These are phyloP conservation scores for Morinoia aosen DNA, from an alignment of 2,888 invertebrate genomes.

Conservation along the genomic window DNA sequence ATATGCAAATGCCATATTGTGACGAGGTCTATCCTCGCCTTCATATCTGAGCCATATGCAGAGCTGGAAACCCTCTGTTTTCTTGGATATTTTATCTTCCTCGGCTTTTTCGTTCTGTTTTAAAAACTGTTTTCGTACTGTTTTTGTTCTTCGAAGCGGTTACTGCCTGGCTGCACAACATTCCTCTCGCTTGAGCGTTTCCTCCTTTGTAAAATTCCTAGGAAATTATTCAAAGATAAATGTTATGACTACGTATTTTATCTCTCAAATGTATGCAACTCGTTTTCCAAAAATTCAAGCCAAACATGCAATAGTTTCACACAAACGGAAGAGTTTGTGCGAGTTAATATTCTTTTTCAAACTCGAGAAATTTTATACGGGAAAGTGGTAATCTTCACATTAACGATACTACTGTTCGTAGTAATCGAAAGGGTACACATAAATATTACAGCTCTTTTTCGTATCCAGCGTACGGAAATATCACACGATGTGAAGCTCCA, in stretches of 20 bases:
- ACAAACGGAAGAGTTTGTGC: background rate
- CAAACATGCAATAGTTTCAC: background rate
- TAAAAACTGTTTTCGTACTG: background rate
- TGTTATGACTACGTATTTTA: background rate
- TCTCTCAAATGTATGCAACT: background rate
- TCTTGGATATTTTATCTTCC: background rate
- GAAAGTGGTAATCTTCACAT: background rate
- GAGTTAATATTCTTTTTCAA: background rate
- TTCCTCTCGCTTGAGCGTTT: background rate
- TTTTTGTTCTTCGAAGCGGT: background rate
- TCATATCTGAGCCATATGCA: conserved; percentile 17
- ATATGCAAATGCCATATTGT: conserved; percentile 12
- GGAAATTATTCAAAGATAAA: background rate
- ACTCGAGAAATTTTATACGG: background rate
- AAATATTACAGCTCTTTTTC: no score
- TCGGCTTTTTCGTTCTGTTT: background rate
- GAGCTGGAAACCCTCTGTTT: background rate
- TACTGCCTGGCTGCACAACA: background rate
- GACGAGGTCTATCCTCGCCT: background rate
- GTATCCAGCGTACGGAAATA: no score
- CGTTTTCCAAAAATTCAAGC: background rate
- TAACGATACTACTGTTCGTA: no score
- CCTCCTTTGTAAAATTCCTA: background rate
- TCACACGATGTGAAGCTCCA: no score
- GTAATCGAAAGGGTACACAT: no score